These are phyloP conservation scores for Caenorhabditis wallacei DNA, from an alignment of 2,888 invertebrate species.

Conservation along the genomic window DNA sequence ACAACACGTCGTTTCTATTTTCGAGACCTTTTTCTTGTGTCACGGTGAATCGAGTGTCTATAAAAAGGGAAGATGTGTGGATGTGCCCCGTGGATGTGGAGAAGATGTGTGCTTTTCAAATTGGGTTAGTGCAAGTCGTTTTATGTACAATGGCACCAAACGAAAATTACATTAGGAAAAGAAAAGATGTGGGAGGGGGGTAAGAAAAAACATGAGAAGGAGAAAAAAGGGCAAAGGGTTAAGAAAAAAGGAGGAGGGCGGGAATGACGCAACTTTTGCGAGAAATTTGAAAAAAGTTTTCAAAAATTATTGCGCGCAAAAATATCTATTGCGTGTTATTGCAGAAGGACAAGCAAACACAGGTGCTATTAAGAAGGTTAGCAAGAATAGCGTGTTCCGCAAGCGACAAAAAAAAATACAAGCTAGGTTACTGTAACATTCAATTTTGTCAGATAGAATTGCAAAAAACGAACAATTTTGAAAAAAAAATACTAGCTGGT, in stretches of 20 bases:
- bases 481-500: no score
- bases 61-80: slow-evolving; percentile 38
- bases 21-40: slow-evolving; percentile 53
- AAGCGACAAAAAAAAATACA: no score
- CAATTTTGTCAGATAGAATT: no score
- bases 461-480: no score
- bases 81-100: slow-evolving; percentile 9
- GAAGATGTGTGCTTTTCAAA: slow-evolving; percentile 56
- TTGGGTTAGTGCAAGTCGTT: slow-evolving; percentile 66
- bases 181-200: slow-evolving; percentile 30
- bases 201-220: slow-evolving; percentile 45
- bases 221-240: slow-evolving; percentile 44
- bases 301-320: background rate
- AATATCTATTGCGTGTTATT: background rate
- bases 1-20: slow-evolving; percentile 37
- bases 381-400: background rate
- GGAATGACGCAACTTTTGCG: slow-evolving; percentile 38
- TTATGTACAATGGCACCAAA: slow-evolving; percentile 63
- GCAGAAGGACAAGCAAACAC: slow-evolving; percentile 1
- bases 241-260: slow-evolving; percentile 11
- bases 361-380: slow-evolving; percentile 4
- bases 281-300: slow-evolving; percentile 19
- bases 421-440: no score
- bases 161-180: slow-evolving; percentile 59
- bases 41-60: slow-evolving; percentile 46